phyloP scores from a whole-genome alignment of 2,888 invertebrate genomes.

The Laothoe populi region DNA sequence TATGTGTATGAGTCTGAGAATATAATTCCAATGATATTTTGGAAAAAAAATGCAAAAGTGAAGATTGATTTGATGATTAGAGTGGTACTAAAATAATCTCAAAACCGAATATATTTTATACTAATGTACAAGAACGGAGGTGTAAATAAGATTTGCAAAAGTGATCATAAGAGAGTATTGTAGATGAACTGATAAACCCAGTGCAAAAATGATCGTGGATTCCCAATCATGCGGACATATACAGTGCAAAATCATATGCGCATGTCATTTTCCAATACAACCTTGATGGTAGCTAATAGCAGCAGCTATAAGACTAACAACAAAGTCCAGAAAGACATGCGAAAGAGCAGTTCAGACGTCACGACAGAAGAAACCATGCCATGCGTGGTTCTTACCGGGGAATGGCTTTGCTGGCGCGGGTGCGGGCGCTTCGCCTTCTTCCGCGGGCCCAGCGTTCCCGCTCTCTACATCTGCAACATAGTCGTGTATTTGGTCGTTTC shows the following conservation, averaged over 20 bases:
- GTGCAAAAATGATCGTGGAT: neutral
- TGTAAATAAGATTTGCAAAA: neutral
- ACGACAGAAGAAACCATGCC: slow-evolving; percentile 39
- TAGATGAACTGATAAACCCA: neutral
- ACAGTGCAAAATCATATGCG: neutral
- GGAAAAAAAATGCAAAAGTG: neutral
- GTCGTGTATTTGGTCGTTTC: neutral
- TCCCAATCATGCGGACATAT: slow-evolving; percentile 9
- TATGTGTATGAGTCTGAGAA: too few relatives aligned
- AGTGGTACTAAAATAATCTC: too few relatives aligned
- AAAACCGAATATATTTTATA: too few relatives aligned
- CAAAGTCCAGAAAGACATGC: neutral
- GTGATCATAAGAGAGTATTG: neutral
- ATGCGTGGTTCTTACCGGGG: slow-evolving; percentile 63
- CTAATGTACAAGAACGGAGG: too few relatives aligned
- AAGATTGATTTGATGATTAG: neutral
- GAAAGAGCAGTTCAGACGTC: slow-evolving; percentile 9
- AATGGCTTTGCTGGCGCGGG: slow-evolving; percentile 41
- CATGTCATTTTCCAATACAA: neutral
- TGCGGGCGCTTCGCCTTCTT: slow-evolving; percentile 47
- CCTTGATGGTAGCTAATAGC: neutral
- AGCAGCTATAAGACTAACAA: neutral
- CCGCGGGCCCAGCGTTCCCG: slow-evolving; percentile 49
- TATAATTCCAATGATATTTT: neutral
- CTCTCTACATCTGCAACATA: slow-evolving; percentile 71